phyloP scores from a whole-genome alignment of 2,797 vertebrate species.

The Coregonus sp. region DNA sequence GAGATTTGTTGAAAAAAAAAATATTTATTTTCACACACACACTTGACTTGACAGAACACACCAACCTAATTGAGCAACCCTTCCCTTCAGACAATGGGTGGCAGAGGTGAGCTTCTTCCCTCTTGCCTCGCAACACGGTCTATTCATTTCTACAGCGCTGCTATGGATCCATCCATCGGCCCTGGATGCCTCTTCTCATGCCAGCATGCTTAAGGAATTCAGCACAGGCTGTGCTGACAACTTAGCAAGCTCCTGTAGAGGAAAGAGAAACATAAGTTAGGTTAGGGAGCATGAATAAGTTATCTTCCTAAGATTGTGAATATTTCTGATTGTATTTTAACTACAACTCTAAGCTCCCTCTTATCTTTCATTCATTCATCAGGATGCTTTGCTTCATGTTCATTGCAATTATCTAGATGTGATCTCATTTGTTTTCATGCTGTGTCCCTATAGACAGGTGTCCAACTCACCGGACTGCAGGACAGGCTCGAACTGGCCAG shows the following conservation, averaged over 20 bases:
- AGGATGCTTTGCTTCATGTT: neutral
- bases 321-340: neutral
- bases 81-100: neutral
- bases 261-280: neutral
- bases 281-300: neutral
- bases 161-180: neutral
- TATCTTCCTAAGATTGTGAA: neutral
- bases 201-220: neutral
- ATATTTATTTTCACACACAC: neutral
- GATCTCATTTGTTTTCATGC: neutral
- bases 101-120: neutral
- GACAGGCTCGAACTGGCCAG: constrained; percentile 87
- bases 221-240: neutral
- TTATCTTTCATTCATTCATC: neutral
- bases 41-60: constrained; percentile 1
- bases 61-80: neutral
- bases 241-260: neutral
- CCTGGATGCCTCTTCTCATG: neutral
- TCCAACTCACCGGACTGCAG: constrained; percentile 87
- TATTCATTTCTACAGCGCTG: neutral
- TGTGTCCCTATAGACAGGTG: constrained; percentile 1
- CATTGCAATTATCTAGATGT: too few species aligned
- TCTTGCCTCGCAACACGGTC: neutral
- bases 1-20: neutral
- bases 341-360: neutral